These are phyloP conservation scores for Cryptotis parvus DNA, from an alignment of 2,113 vertebrate species.

Conservation along the genomic window DNA sequence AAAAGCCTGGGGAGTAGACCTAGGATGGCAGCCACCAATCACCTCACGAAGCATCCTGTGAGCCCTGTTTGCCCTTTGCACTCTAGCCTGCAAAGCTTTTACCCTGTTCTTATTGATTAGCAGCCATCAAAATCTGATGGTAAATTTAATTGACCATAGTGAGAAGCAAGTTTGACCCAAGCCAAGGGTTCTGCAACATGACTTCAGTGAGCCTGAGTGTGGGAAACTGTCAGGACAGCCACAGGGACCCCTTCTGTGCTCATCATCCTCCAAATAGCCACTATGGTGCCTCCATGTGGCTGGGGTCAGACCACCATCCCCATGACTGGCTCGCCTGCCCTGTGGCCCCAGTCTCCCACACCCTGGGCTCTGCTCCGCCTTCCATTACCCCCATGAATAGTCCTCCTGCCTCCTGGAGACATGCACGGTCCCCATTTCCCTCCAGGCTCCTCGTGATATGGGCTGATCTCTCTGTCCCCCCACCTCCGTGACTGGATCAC, in stretches of 20 bases:
- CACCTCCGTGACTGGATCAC: not conserved
- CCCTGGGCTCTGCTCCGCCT: accelerated
- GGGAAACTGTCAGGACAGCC: not conserved
- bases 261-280: not conserved
- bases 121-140: not conserved
- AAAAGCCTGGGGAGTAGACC: not conserved
- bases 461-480: not conserved
- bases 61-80: not conserved
- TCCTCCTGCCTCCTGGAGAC: not conserved
- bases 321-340: not conserved
- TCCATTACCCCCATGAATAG: accelerated
- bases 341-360: accelerated
- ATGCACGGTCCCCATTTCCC: not conserved
- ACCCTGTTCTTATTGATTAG: not conserved
- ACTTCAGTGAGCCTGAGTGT: not conserved
- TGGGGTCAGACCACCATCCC: not conserved
- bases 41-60: not conserved
- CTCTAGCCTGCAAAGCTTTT: not conserved
- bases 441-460: not conserved
- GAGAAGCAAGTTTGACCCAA: not conserved
- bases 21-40: not conserved
- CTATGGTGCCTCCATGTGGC: accelerated
- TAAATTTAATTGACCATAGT: not conserved
- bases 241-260: not conserved
- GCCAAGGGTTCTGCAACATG: not conserved